Evolutionary conservation across 2,797 vertebrate species (phyloP).

Genomic region (Denticeps clupeoides): DNA sequence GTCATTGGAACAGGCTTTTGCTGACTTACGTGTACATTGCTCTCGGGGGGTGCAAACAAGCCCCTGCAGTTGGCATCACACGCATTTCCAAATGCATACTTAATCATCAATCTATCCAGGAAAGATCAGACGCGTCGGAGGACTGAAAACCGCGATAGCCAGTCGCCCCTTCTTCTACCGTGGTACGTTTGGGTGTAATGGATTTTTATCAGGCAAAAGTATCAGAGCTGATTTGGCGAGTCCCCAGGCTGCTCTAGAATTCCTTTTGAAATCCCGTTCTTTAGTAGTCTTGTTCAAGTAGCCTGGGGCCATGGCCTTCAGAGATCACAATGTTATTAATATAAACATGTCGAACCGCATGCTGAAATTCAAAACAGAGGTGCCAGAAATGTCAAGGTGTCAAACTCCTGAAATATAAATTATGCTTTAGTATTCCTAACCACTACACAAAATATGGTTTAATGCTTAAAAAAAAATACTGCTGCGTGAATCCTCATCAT

Average conservation of each 20-base stretch:
- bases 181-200: constrained; percentile 55
- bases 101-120: constrained; percentile 8
- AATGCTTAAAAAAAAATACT: constrained; percentile 40
- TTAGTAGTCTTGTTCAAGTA: constrained; percentile 66
- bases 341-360: constrained; percentile 73
- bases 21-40: not conserved
- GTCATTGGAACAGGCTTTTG: constrained; percentile 3
- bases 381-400: constrained; percentile 67
- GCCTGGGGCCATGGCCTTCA: constrained; percentile 68
- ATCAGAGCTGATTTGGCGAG: constrained; percentile 64
- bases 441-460: constrained; percentile 50
- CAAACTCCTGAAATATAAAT: constrained; percentile 67
- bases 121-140: not conserved
- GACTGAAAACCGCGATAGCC: constrained; percentile 18
- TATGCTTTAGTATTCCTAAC: constrained; percentile 64
- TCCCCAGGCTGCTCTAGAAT: constrained; percentile 67
- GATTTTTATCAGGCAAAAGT: constrained; percentile 68
- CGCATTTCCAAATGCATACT: constrained; percentile 7
- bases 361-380: constrained; percentile 67
- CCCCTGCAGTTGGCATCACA: not conserved
- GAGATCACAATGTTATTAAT: constrained; percentile 75
- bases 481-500: constrained; percentile 43
- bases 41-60: not conserved
- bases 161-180: constrained; percentile 10
- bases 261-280: constrained; percentile 75